Evolutionary conservation across 2,888 invertebrate species (phyloP).

Genomic region (Lamellibrachia satsuma): DNA sequence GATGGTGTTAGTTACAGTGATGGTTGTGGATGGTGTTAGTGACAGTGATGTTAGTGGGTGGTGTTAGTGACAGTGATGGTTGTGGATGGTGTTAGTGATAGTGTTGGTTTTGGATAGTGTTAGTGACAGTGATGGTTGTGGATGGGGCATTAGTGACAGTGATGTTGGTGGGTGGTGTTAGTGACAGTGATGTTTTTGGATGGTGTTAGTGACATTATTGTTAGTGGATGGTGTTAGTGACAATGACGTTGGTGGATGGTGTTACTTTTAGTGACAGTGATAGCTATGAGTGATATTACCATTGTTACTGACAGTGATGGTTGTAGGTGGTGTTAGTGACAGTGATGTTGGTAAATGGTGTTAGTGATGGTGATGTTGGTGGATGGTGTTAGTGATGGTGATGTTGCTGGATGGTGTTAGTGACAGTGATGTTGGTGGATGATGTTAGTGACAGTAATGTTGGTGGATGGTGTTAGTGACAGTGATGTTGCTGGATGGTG

Average conservation of each 20-base stretch:
- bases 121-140: background rate
- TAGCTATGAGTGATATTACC: too few relatives aligned
- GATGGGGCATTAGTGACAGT: background rate
- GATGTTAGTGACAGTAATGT: too few relatives aligned
- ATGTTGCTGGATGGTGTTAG: too few relatives aligned
- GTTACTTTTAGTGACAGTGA: background rate
- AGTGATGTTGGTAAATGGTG: too few relatives aligned
- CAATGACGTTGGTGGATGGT: background rate
- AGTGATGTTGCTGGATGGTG: too few relatives aligned
- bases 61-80: background rate
- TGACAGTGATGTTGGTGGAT: too few relatives aligned
- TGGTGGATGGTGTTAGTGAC: too few relatives aligned
- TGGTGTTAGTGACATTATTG: background rate
- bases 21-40: background rate
- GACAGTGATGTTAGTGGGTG: background rate
- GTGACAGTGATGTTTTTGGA: background rate
- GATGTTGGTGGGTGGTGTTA: background rate
- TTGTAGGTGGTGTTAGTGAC: background rate
- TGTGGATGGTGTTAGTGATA: background rate
- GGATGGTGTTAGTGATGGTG: too few relatives aligned
- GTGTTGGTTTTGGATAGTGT: background rate
- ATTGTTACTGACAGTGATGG: background rate
- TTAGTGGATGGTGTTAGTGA: background rate
- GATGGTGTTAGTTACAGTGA: background rate
- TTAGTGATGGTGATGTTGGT: too few relatives aligned